These are phyloP conservation scores for Trypoxylus dichotomus DNA, from an alignment of 1,140 invertebrate species.

Conservation along the genomic window DNA sequence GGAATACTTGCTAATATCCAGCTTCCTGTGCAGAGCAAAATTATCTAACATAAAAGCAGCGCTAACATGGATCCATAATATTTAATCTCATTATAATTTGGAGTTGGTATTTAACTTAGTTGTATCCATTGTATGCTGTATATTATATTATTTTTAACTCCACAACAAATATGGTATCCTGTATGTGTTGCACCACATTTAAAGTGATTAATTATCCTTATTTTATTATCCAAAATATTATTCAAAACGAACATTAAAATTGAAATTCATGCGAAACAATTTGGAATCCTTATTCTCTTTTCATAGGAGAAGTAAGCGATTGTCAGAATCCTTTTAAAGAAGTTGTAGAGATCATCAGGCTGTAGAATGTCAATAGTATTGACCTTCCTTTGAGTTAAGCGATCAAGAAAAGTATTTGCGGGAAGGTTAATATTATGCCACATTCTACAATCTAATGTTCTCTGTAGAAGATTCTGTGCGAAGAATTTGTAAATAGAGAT, in stretches of 20 bases:
- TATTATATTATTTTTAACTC: background rate
- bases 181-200: background rate
- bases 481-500: constrained; percentile 3
- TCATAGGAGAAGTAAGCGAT: background rate
- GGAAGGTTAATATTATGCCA: background rate
- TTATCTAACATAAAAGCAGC: constrained; percentile 63
- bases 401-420: no score
- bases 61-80: constrained; percentile 65
- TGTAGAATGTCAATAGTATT: background rate
- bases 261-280: background rate
- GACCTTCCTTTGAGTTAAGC: background rate
- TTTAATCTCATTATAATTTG: background rate
- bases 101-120: background rate
- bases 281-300: background rate
- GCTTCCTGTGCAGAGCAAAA: constrained; percentile 67
- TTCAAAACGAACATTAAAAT: background rate
- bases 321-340: background rate
- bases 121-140: background rate
- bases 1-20: constrained; percentile 74
- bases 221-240: background rate
- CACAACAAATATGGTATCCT: background rate
- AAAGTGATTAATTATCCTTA: background rate
- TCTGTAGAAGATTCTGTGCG: background rate
- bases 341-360: background rate
- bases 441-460: background rate